phyloP scores from a whole-genome alignment of 2,888 invertebrate species.

The Cheilosia grossa region DNA sequence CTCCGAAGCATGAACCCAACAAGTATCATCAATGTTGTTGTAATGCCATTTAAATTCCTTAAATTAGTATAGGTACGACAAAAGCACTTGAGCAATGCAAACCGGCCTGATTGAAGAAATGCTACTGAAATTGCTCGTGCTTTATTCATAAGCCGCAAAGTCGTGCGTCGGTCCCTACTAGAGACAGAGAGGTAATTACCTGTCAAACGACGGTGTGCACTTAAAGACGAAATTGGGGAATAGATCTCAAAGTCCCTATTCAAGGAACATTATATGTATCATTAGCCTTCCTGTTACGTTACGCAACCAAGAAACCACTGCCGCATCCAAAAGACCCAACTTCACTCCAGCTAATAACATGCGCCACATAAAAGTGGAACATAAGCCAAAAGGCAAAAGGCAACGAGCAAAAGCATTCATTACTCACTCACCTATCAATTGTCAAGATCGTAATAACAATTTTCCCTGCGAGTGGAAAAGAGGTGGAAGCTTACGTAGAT shows the following conservation, averaged over 20 bases:
- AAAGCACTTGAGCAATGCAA: constrained; percentile 23
- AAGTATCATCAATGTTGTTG: no score
- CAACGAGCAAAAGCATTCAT: constrained; percentile 52
- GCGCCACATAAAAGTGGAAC: constrained; percentile 42
- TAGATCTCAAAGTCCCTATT: background rate
- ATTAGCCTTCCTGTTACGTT: constrained; percentile 16
- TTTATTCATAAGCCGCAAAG: background rate
- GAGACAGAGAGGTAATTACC: constrained; percentile 2
- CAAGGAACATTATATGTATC: constrained; percentile 9
- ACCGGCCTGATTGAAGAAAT: constrained; percentile 31
- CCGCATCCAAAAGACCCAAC: background rate
- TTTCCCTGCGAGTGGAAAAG: constrained; percentile 45
- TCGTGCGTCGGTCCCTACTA: background rate
- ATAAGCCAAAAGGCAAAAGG: background rate
- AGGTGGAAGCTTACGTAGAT: background rate
- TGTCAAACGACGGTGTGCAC: constrained; percentile 11
- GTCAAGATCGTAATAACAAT: constrained; percentile 66
- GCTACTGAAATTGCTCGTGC: constrained; percentile 5
- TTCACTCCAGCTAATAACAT: constrained; percentile 7
- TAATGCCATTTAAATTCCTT: no score
- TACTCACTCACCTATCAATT: constrained; percentile 70
- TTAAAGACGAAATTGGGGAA: background rate
- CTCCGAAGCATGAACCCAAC: background rate
- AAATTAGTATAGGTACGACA: background rate
- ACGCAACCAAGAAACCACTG: constrained; percentile 15